A percentile compares a stretch with the other conserved stretches of the same genome.
Evolutionary conservation across 2,888 invertebrate genomes (phyloP).

Genomic region (Aporophyla lueneburgensis): DNA sequence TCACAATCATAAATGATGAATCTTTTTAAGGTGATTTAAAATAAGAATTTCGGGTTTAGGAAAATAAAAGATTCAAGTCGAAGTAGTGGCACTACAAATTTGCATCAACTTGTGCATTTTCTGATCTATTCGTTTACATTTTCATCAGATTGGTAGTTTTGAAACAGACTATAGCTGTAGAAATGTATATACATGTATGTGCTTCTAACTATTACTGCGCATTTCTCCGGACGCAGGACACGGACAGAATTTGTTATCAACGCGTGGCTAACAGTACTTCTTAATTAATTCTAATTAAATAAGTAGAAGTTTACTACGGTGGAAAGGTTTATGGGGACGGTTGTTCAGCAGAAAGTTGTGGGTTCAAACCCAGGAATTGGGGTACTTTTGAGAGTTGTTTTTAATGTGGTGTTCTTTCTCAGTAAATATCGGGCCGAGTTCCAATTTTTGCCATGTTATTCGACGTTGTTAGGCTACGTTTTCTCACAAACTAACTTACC

Average conservation of each 20-base stretch:
- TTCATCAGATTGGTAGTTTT: not conserved
- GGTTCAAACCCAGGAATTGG: constrained; percentile 10
- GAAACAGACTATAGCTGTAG: not conserved
- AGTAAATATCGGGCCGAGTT: not conserved
- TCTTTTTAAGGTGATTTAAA: not conserved
- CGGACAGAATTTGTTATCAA: constrained; percentile 50
- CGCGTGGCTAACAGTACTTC: constrained; percentile 34
- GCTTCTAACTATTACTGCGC: constrained; percentile 24
- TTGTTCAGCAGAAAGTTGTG: constrained; percentile 9
- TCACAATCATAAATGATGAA: too few relatives aligned
- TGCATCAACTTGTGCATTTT: not conserved
- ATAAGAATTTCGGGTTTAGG: not conserved
- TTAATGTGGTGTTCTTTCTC: constrained; percentile 6
- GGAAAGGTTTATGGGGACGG: constrained; percentile 24
- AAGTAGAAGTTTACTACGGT: constrained; percentile 34
- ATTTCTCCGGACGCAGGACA: constrained; percentile 22
- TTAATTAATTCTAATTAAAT: constrained; percentile 60
- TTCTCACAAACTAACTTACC: too few relatives aligned
- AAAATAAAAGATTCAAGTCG: too few relatives aligned
- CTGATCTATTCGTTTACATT: not conserved
- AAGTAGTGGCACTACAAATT: not conserved
- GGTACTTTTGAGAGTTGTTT: constrained; percentile 24
- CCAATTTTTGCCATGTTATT: not conserved
- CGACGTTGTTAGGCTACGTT: not conserved
- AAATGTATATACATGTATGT: not conserved